These are phyloP conservation scores for Callosobruchus maculatus DNA, from an alignment of 2,888 invertebrate species.

Conservation along the genomic window DNA sequence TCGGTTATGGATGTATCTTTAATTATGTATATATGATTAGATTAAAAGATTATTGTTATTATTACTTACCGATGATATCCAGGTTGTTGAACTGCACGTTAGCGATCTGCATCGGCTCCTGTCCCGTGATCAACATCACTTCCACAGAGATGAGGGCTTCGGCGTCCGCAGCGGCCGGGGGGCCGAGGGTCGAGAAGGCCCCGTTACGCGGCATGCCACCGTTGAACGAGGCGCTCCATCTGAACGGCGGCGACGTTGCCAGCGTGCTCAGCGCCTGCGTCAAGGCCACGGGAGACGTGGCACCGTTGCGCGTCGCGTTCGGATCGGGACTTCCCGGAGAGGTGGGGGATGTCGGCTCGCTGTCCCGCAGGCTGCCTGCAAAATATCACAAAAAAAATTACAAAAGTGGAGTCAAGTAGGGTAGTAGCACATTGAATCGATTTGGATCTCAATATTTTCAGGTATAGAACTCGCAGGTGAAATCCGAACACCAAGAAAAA, in stretches of 20 bases:
- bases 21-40: too few relatives aligned
- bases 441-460: too few relatives aligned
- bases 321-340: constrained; percentile 75
- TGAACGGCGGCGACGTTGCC: constrained; percentile 39
- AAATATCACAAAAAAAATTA: too few relatives aligned
- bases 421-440: too few relatives aligned
- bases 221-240: constrained; percentile 14
- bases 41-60: too few relatives aligned
- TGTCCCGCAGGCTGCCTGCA: constrained; percentile 80
- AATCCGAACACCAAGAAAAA: too few relatives aligned
- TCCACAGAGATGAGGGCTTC: constrained; percentile 80
- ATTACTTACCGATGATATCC: constrained; percentile 77
- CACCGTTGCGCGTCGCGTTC: constrained; percentile 30
- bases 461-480: too few relatives aligned
- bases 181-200: constrained; percentile 10
- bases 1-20: too few relatives aligned
- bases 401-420: too few relatives aligned
- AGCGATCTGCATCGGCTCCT: constrained; percentile 62
- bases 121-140: constrained; percentile 63
- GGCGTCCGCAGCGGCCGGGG: constrained; percentile 47
- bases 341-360: constrained; percentile 85
- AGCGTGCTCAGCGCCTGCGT: constrained; percentile 54
- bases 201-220: constrained; percentile 18
- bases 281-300: constrained; percentile 55
- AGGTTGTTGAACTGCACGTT: constrained; percentile 91